A percentile compares a stretch with the other conserved stretches of the same genome.
Evolutionary conservation across 2,888 invertebrate genomes (phyloP).

Genomic region (Mythimna ferrago): DNA sequence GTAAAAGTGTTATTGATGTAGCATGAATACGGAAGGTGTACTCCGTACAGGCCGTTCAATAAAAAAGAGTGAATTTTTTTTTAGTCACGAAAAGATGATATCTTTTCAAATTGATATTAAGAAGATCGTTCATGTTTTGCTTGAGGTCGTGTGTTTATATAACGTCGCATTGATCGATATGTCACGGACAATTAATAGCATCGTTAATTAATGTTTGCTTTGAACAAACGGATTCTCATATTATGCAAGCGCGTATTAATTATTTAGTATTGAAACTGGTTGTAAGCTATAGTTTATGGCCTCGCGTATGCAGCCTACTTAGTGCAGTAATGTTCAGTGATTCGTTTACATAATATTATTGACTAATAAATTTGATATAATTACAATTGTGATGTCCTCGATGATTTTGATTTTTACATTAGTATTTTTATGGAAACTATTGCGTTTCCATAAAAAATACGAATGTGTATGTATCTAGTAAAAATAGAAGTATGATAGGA

Average conservation of each 20-base stretch:
- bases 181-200: conserved; percentile 60
- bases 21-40: conserved; percentile 27
- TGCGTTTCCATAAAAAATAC: too few relatives aligned
- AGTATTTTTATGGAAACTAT: neutral
- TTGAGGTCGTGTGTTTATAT: conserved; percentile 30
- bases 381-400: too few relatives aligned
- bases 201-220: conserved; percentile 56
- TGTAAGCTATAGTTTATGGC: conserved; percentile 28
- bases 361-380: neutral
- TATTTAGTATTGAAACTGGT: conserved; percentile 26
- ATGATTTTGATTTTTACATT: neutral
- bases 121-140: conserved; percentile 12
- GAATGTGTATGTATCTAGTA: too few relatives aligned
- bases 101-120: conserved; percentile 1
- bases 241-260: conserved; percentile 42
- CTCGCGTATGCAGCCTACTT: conserved; percentile 24
- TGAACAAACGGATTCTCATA: conserved; percentile 29
- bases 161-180: conserved; percentile 46
- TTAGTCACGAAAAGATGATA: conserved; percentile 26
- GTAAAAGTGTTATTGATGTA: conserved; percentile 58
- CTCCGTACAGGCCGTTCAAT: neutral
- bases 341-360: conserved; percentile 20
- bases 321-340: conserved; percentile 22
- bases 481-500: too few relatives aligned
- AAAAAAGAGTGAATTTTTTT: conserved; percentile 33